A percentile compares a stretch with the other conserved stretches of the same genome.
Evolutionary conservation across 2,888 invertebrate genomes (phyloP).

Genomic region (Phania funesta): DNA sequence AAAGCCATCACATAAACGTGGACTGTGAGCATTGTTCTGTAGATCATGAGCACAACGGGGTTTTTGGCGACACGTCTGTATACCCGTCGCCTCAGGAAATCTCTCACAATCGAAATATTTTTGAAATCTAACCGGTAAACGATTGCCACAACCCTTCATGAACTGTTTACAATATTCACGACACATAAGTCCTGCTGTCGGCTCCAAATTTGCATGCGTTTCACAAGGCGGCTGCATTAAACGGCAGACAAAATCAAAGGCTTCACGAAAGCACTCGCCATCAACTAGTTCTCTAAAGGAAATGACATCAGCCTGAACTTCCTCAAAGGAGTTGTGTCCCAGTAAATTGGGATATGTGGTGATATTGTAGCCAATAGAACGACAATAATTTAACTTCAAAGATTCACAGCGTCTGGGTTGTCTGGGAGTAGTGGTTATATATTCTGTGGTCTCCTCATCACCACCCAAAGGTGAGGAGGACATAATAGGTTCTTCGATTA

Average conservation of each 20-base stretch:
- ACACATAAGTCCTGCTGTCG: constrained; percentile 82
- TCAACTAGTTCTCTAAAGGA: constrained; percentile 93
- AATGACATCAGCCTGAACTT: constrained; percentile 88
- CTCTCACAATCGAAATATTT: constrained; percentile 88
- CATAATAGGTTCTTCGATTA: constrained; percentile 79
- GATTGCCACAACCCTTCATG: constrained; percentile 89
- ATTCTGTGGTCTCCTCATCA: constrained; percentile 78
- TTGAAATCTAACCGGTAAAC: constrained; percentile 86
- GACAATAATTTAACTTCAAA: constrained; percentile 86
- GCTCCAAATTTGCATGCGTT: constrained; percentile 83
- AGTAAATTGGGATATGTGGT: constrained; percentile 91
- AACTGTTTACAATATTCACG: constrained; percentile 92
- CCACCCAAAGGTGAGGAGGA: constrained; percentile 79
- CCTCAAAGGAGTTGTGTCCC: constrained; percentile 83
- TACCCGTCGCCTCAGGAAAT: constrained; percentile 89
- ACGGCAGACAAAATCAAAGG: constrained; percentile 94
- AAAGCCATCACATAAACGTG: constrained; percentile 91
- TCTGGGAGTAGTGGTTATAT: constrained; percentile 81
- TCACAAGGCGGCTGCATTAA: constrained; percentile 91
- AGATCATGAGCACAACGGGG: constrained; percentile 90
- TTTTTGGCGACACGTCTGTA: constrained; percentile 87
- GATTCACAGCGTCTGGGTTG: constrained; percentile 86
- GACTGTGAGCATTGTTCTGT: constrained; percentile 87
- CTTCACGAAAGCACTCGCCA: constrained; percentile 92
- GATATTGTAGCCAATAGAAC: constrained; percentile 87